Evolutionary conservation across 2,113 vertebrate genomes (phyloP).

Genomic region (Myiozetetes cayanensis): DNA sequence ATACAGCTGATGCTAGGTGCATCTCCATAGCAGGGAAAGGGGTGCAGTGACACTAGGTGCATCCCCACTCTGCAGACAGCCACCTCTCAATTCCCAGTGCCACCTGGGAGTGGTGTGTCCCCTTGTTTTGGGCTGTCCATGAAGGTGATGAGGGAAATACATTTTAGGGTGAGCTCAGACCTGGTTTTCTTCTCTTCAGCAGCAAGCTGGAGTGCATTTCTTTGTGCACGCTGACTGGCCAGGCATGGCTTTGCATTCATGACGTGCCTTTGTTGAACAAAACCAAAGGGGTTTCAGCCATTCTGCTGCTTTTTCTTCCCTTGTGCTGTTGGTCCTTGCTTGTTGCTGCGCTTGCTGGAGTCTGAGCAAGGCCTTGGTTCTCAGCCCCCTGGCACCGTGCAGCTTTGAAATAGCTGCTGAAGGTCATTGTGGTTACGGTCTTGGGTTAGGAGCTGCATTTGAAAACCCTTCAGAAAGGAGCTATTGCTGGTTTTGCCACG

Average conservation of each 20-base stretch:
- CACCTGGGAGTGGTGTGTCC: accelerated
- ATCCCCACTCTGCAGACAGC: background rate
- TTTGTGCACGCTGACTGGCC: accelerated
- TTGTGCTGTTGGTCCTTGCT: background rate
- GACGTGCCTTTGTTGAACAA: background rate
- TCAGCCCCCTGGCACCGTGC: background rate
- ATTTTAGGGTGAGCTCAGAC: background rate
- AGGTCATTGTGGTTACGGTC: background rate
- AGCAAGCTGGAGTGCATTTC: background rate
- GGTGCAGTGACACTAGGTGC: background rate
- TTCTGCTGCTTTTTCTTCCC: background rate
- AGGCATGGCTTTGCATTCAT: background rate
- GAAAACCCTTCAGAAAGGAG: background rate
- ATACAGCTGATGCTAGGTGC: background rate
- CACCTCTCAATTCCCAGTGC: background rate
- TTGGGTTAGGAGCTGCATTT: slow-evolving; percentile 3
- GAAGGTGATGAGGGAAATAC: background rate
- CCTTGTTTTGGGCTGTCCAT: background rate
- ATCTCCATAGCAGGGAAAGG: background rate
- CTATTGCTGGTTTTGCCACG: background rate
- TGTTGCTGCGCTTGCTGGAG: background rate
- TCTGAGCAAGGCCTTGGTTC: accelerated
- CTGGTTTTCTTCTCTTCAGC: background rate
- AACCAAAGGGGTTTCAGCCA: accelerated
- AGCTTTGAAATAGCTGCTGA: slow-evolving; percentile 3